phyloP scores from a whole-genome alignment of 2,888 invertebrate species.

The Troides helena region DNA sequence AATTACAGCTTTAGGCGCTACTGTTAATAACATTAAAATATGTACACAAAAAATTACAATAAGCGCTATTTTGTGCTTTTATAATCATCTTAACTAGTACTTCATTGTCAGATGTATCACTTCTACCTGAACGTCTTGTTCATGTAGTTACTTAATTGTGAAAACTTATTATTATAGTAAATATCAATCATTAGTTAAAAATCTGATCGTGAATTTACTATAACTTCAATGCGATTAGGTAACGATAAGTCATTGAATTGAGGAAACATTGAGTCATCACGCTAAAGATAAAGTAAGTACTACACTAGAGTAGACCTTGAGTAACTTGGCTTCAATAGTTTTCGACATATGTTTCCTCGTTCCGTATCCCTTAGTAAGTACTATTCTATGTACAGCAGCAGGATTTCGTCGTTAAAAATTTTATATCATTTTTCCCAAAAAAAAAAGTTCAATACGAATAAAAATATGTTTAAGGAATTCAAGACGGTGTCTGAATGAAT shows the following conservation, averaged over 20 bases:
- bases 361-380: slow-evolving; percentile 20
- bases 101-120: too few relatives aligned
- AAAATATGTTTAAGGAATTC: background rate
- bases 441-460: background rate
- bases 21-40: too few relatives aligned
- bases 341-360: slow-evolving; percentile 3
- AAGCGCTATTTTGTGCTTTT: too few relatives aligned
- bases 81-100: too few relatives aligned
- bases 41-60: too few relatives aligned
- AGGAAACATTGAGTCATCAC: background rate
- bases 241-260: background rate
- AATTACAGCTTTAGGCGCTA: too few relatives aligned
- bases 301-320: background rate
- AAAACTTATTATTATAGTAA: too few relatives aligned
- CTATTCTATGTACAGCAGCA: background rate
- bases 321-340: background rate
- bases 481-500: background rate
- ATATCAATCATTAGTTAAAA: background rate
- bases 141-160: too few relatives aligned
- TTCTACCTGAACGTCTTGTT: too few relatives aligned
- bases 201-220: background rate
- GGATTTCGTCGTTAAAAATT: slow-evolving; percentile 1
- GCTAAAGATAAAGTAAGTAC: background rate
- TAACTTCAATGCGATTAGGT: background rate
- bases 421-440: background rate